Evolutionary conservation across 2,797 vertebrate species (phyloP).

Genomic region (Channa striata): DNA sequence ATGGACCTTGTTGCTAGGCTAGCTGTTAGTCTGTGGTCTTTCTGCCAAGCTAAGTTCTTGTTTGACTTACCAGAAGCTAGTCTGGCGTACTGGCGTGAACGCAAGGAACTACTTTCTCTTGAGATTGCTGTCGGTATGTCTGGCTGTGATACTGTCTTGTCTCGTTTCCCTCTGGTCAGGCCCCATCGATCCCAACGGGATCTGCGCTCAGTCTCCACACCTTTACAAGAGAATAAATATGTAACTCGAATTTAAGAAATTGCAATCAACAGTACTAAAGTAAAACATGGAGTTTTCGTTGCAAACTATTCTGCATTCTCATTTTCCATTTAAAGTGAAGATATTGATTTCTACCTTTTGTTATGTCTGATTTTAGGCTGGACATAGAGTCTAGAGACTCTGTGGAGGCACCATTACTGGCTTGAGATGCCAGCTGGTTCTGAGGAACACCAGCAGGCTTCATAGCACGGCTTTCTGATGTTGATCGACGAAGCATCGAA

Average conservation of each 20-base stretch:
- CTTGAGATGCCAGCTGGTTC: slow-evolving; percentile 87
- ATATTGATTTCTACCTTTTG: slow-evolving; percentile 75
- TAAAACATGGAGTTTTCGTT: not conserved
- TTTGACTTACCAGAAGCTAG: slow-evolving; percentile 89
- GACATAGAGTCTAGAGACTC: slow-evolving; percentile 94
- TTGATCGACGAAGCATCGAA: slow-evolving; percentile 90
- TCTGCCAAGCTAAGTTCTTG: not conserved
- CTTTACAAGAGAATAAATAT: slow-evolving; percentile 54
- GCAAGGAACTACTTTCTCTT: slow-evolving; percentile 85
- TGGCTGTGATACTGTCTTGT: slow-evolving; percentile 92
- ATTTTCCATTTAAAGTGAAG: not conserved
- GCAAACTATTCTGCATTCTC: no score
- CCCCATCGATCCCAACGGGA: slow-evolving; percentile 97
- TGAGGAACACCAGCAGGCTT: slow-evolving; percentile 85
- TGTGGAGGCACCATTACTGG: slow-evolving; percentile 85
- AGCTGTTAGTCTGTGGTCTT: not conserved
- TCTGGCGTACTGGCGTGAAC: slow-evolving; percentile 85
- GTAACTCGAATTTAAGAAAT: slow-evolving; percentile 10
- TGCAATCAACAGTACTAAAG: not conserved
- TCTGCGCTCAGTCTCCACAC: slow-evolving; percentile 80
- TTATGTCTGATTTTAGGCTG: slow-evolving; percentile 87
- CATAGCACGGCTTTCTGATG: slow-evolving; percentile 90
- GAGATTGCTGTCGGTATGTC: slow-evolving; percentile 91
- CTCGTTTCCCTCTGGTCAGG: slow-evolving; percentile 88
- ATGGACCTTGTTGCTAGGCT: not conserved